Evolutionary conservation across 2,113 vertebrate genomes (phyloP).

Genomic region (Cathartes aura): DNA sequence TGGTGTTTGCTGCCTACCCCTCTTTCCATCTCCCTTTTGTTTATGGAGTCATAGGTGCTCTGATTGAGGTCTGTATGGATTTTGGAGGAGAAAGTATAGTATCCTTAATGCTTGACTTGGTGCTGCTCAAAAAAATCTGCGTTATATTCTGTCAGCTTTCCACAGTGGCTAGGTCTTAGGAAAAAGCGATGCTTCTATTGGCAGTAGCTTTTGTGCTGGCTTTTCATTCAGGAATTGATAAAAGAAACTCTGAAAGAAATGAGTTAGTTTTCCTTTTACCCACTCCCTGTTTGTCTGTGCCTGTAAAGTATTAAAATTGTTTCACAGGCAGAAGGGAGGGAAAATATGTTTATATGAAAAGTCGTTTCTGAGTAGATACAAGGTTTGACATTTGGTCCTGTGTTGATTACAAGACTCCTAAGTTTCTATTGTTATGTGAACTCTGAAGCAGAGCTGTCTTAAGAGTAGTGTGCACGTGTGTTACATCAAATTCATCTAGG

Average conservation of each 20-base stretch:
- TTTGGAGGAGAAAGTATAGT: not conserved
- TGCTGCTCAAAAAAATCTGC: not conserved
- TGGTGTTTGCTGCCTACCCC: not conserved
- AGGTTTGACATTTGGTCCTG: not conserved
- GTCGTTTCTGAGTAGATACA: not conserved
- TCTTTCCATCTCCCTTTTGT: not conserved
- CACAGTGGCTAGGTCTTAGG: not conserved
- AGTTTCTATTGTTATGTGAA: not conserved
- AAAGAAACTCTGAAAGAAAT: not conserved
- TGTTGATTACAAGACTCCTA: not conserved
- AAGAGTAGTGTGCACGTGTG: not conserved
- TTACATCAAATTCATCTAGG: not conserved
- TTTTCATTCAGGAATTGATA: not conserved
- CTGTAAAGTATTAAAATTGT: not conserved
- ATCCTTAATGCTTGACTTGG: not conserved
- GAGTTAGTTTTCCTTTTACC: not conserved
- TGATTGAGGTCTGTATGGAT: not conserved
- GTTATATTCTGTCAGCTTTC: not conserved
- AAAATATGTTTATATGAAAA: not conserved
- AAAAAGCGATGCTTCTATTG: not conserved
- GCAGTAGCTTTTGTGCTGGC: not conserved
- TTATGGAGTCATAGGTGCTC: not conserved
- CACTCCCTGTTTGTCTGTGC: not conserved
- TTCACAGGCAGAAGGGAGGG: not conserved
- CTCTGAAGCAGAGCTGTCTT: not conserved